These are phyloP conservation scores for Thomomys bottae DNA, from an alignment of 2,113 vertebrate species.

Conservation along the genomic window DNA sequence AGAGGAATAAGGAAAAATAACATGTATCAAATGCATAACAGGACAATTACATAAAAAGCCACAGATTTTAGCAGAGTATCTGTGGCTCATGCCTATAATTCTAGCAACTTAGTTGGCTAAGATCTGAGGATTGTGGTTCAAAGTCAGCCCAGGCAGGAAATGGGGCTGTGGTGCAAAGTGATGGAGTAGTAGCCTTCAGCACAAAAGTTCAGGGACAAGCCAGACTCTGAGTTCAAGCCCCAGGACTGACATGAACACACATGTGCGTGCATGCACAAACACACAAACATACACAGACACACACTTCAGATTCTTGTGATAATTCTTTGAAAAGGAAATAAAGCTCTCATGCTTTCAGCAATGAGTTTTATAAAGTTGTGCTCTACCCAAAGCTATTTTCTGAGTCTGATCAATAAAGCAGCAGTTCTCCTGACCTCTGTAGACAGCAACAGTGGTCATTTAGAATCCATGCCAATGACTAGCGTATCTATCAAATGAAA, in stretches of 20 bases:
- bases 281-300: too few relatives aligned
- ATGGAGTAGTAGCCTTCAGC: too few relatives aligned
- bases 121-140: too few relatives aligned
- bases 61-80: too few relatives aligned
- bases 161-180: too few relatives aligned
- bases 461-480: not conserved
- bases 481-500: not conserved
- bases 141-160: too few relatives aligned
- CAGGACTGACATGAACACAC: too few relatives aligned
- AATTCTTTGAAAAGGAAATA: not conserved
- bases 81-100: too few relatives aligned
- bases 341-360: not conserved
- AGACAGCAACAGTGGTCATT: not conserved
- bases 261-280: too few relatives aligned
- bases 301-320: not conserved
- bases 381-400: slow-evolving; percentile 1
- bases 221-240: too few relatives aligned
- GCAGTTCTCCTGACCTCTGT: not conserved
- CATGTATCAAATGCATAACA: slow-evolving; percentile 23
- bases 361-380: slow-evolving; percentile 3
- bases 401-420: not conserved
- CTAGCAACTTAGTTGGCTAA: too few relatives aligned
- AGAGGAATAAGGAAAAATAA: not conserved
- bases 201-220: too few relatives aligned
- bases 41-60: not conserved